Evolutionary conservation across 1,140 invertebrate genomes (phyloP).

Genomic region (Anastrepha ludens): DNA sequence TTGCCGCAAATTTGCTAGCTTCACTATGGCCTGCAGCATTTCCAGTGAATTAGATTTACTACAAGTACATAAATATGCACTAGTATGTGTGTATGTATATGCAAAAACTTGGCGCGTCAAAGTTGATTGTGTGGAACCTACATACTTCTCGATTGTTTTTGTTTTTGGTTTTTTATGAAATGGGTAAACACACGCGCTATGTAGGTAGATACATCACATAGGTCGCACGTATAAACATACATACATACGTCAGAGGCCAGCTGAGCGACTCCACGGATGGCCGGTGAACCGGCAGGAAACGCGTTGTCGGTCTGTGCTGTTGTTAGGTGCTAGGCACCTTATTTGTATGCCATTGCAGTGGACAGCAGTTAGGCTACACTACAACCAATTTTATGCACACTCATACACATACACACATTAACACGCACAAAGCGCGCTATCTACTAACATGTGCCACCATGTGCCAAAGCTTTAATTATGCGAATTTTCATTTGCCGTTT

Average conservation of each 20-base stretch:
- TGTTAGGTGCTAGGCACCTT: not conserved
- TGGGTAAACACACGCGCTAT: not conserved
- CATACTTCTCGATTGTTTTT: too few relatives aligned
- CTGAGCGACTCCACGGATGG: not conserved
- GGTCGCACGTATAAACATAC: not conserved
- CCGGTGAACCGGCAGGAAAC: not conserved
- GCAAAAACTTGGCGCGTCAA: not conserved
- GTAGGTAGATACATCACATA: not conserved
- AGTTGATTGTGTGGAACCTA: too few relatives aligned
- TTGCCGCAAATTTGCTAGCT: not conserved
- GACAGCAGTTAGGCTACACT: not conserved
- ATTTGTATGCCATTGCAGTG: not conserved
- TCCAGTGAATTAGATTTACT: conserved; percentile 3
- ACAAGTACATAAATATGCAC: not conserved
- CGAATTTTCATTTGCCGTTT: not conserved
- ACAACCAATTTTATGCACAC: not conserved
- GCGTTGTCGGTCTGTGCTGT: not conserved
- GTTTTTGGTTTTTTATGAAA: too few relatives aligned
- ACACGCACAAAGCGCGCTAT: not conserved
- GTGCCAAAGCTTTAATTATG: not conserved
- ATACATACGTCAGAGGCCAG: not conserved
- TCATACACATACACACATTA: not conserved
- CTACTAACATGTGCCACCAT: not conserved
- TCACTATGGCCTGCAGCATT: not conserved
- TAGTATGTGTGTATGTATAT: not conserved